phyloP scores from a whole-genome alignment of 2,888 invertebrate species.

The Cabera pusaria region DNA sequence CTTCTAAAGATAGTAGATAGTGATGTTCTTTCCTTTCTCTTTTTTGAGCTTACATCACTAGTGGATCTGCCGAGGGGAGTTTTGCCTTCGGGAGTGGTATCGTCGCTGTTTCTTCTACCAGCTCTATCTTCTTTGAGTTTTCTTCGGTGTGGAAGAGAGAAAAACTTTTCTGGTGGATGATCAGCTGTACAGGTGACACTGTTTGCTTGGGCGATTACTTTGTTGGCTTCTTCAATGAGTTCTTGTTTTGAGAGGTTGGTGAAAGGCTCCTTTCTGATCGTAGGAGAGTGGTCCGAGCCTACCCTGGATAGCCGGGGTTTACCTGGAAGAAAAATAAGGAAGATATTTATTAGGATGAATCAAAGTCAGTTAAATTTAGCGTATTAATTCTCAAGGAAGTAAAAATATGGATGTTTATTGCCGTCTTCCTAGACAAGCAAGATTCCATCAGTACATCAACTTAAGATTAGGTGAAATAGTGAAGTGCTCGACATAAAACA shows the following conservation, averaged over 20 bases:
- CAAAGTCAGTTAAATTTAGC: too few relatives aligned
- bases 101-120: slow-evolving; percentile 80
- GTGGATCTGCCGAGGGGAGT: slow-evolving; percentile 78
- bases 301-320: slow-evolving; percentile 73
- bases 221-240: slow-evolving; percentile 89
- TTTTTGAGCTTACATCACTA: slow-evolving; percentile 80
- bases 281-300: slow-evolving; percentile 54
- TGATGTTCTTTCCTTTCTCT: slow-evolving; percentile 82
- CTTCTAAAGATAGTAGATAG: slow-evolving; percentile 87
- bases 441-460: too few relatives aligned
- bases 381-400: too few relatives aligned
- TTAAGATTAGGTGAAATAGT: too few relatives aligned
- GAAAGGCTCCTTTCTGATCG: slow-evolving; percentile 80
- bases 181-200: slow-evolving; percentile 87
- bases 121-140: slow-evolving; percentile 72
- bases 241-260: slow-evolving; percentile 88
- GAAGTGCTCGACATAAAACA: too few relatives aligned
- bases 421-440: too few relatives aligned
- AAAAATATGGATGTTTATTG: too few relatives aligned
- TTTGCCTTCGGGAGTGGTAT: slow-evolving; percentile 65
- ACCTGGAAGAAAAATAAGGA: slow-evolving; percentile 54
- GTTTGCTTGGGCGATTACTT: slow-evolving; percentile 89
- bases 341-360: slow-evolving; percentile 1
- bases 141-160: slow-evolving; percentile 86
- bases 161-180: slow-evolving; percentile 85